Base-by-base conservation (phyloP, 2,888 invertebrate species). In the Ptilodon capucinus region DNA sequence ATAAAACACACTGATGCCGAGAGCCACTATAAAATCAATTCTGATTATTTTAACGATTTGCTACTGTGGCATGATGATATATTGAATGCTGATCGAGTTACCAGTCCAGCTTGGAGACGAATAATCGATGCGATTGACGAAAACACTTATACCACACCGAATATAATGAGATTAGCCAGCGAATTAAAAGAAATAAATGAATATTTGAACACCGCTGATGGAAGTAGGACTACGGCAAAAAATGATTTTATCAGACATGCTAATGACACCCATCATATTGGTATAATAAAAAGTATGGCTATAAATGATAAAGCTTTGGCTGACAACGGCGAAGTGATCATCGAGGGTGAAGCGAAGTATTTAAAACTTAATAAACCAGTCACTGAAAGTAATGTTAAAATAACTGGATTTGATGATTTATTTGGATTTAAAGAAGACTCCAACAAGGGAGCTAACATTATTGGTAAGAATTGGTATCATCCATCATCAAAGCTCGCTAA, bases 11-110 rank as follows among this genome's bases (percentile, higher is more conserved):
- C 8, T 7, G 23, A 25, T 44, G 11, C 1, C 2, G 17, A 0
- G 44, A 40, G 6, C 7, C 0, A 7, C 34, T 5, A 4, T 56
- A 60, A 28, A 48, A 42, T 6, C 11, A 51, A 43, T 30, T 61
- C 65, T 2, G 75, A 80, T 34, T 77, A 79, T 47, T 79, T 81
- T 14, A 70, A 70, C 25, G 81, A 82, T 45, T 49, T 81, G 0
- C 39, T 79, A 2, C 63, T 72, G 51, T 80, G 80, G 81, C 67
- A 82, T 52, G 64, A 67, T 18, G 81, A 82, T 57, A 64, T 81
- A 36, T 43, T 81, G 7, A 64, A 73, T 14, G 40, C 64, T 2
- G 71, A 78, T 6, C 59, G 34, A 38, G 50, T 70, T 0, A 48
- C 68, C 0, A 60, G 42, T 16, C 41, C 67, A 0, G 7, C 45